Evolutionary conservation across 1,140 invertebrate genomes (phyloP).

Genomic region (Scaptodrosophila lebanonensis): DNA sequence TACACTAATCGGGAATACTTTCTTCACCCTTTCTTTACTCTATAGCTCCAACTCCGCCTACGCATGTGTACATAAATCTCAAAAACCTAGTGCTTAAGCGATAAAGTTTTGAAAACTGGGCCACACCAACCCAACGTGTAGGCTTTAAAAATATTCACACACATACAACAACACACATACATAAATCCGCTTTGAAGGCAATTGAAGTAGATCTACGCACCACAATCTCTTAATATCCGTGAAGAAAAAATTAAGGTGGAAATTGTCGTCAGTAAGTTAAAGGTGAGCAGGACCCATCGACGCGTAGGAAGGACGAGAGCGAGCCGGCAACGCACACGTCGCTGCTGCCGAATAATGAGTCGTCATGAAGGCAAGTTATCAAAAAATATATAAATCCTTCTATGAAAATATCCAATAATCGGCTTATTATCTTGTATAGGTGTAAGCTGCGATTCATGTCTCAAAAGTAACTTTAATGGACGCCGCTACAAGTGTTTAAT

Average conservation of each 20-base stretch:
- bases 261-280: no score
- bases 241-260: no score
- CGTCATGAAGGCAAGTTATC: slow-evolving; percentile 67
- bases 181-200: no score
- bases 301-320: slow-evolving; percentile 38
- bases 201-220: no score
- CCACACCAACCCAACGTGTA: not conserved
- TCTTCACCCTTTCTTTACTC: not conserved
- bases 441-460: slow-evolving; percentile 99
- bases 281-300: slow-evolving; percentile 39
- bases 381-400: not conserved
- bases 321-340: slow-evolving; percentile 19
- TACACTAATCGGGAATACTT: no score
- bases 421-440: slow-evolving; percentile 78
- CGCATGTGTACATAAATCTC: slow-evolving; percentile 34
- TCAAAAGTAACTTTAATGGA: slow-evolving; percentile 98
- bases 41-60: slow-evolving; percentile 22
- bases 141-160: not conserved
- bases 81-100: not conserved
- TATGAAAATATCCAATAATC: not conserved
- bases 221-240: no score
- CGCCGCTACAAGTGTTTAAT: slow-evolving; percentile 98
- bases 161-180: slow-evolving; percentile 12
- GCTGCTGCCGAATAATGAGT: slow-evolving; percentile 71
- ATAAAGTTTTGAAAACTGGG: slow-evolving; percentile 14